Percentiles rank a stretch among this genome's conserved stretches.
Evolutionary conservation across 2,888 invertebrate species (phyloP).

Genomic region (Melipona beecheii): DNA sequence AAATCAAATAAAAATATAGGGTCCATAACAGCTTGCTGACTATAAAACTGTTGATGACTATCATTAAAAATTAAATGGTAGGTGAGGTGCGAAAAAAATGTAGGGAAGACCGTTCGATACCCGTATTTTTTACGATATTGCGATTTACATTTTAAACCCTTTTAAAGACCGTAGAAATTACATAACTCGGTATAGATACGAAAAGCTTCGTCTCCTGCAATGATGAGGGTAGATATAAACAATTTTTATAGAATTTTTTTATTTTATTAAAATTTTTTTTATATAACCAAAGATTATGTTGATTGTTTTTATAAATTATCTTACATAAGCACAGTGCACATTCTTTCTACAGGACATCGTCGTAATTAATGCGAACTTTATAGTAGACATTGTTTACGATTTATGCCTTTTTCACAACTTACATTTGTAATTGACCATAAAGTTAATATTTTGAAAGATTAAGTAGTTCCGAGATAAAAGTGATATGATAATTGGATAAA

Average conservation of each 20-base stretch:
- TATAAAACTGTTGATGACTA: constrained; percentile 48
- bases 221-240: not conserved
- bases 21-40: constrained; percentile 59
- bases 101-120: constrained; percentile 21
- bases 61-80: constrained; percentile 32
- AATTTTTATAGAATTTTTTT: constrained; percentile 20
- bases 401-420: constrained; percentile 59
- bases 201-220: constrained; percentile 13
- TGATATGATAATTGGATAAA: constrained; percentile 9
- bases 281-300: constrained; percentile 44
- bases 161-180: constrained; percentile 16
- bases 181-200: constrained; percentile 3
- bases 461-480: not conserved
- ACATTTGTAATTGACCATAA: constrained; percentile 29
- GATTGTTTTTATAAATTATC: constrained; percentile 37
- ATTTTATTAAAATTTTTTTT: constrained; percentile 21
- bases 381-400: constrained; percentile 57
- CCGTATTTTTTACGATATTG: constrained; percentile 29
- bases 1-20: constrained; percentile 52
- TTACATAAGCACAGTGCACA: constrained; percentile 30
- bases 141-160: constrained; percentile 26
- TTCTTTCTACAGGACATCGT: constrained; percentile 30
- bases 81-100: constrained; percentile 6
- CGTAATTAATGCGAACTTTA: constrained; percentile 26
- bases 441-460: constrained; percentile 19